phyloP scores from a whole-genome alignment of 1,140 invertebrate genomes.

The Nasonia giraulti region DNA sequence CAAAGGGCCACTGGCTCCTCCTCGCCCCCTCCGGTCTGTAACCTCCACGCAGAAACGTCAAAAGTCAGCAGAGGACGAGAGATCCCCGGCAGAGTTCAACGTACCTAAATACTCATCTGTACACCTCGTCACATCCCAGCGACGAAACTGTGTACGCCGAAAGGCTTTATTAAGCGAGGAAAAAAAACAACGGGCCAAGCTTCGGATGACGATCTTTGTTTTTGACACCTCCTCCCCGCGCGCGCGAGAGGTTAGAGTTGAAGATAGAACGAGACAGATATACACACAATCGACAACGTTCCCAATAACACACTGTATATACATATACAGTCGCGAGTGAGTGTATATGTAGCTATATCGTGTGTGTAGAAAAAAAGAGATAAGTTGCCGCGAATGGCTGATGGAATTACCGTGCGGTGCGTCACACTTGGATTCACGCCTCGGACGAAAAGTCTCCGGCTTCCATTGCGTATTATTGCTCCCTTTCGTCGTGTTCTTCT shows the following conservation, averaged over 20 bases:
- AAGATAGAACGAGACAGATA: neutral
- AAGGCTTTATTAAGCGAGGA: too few species aligned
- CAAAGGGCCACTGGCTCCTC: neutral
- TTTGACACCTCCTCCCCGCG: neutral
- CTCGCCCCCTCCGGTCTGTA: conserved; percentile 5
- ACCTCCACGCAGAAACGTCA: neutral
- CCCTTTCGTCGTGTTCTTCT: conserved; percentile 40
- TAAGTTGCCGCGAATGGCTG: neutral
- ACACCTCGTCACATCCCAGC: neutral
- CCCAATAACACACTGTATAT: neutral
- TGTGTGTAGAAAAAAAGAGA: neutral
- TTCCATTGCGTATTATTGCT: conserved; percentile 37
- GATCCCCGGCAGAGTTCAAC: neutral
- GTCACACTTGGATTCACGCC: neutral
- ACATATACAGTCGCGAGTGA: neutral
- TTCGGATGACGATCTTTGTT: neutral
- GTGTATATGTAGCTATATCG: too few species aligned
- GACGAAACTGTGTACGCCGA: neutral
- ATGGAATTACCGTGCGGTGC: conserved; percentile 2
- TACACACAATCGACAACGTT: neutral
- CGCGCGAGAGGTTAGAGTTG: neutral
- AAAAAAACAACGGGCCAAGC: too few species aligned
- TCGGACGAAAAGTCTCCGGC: conserved; percentile 20
- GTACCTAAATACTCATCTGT: neutral
- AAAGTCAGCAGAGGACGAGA: neutral